Evolutionary conservation across 2,888 invertebrate species (phyloP), one percentile per base, ranked within the genome.

Genomic region (Suillia variegata): DNA sequence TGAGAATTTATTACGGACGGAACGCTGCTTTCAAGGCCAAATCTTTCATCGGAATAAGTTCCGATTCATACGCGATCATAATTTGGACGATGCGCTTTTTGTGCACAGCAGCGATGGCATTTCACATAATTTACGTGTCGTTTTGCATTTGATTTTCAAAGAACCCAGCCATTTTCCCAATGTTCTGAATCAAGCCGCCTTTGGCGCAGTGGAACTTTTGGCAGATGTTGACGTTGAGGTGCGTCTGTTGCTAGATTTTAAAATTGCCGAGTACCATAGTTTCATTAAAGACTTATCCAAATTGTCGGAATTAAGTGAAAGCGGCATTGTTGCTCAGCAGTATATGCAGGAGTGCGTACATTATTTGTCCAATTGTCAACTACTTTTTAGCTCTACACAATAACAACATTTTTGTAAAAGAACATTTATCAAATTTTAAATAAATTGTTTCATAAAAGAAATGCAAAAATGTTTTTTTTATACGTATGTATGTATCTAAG

Each of bases 1-100:
- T 34, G 76, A 84, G 64, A 65, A 75, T 42, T 84, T 84, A 67
- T 72, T 85, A 1, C 71, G 74, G 38, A 53, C 77, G 3, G 69
- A 73, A n/a, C 71, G 83, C 20, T 70, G 71, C 3, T 60, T 74
- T 3, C 62, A 62, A 17, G 50, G 53, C 0, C 54, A 80, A 1
- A 80, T 76, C 53, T 75, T 85, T 61, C 85, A 86, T 24, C 82
- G 83, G 51, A 86, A 87, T 62, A 87, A 88, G 73, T 85, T 85
- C 59, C 84, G 85, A 63, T 92, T 89, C 79, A 85, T 92, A 55
- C 82, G 82, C 61, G 85, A 84, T 56, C 88, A 89, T 75, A 81
- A 85, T 64, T 84, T 91, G 31, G 76, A 84, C 70, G 84, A 85
- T 71, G 85, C 87, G 72, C 84, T 92, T 78, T 88, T 87, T 73